Evolutionary conservation across 30 jellyfish, hydroid and myxozoan genomes (phyloP).

Genomic region (Aurelia aurita): DNA sequence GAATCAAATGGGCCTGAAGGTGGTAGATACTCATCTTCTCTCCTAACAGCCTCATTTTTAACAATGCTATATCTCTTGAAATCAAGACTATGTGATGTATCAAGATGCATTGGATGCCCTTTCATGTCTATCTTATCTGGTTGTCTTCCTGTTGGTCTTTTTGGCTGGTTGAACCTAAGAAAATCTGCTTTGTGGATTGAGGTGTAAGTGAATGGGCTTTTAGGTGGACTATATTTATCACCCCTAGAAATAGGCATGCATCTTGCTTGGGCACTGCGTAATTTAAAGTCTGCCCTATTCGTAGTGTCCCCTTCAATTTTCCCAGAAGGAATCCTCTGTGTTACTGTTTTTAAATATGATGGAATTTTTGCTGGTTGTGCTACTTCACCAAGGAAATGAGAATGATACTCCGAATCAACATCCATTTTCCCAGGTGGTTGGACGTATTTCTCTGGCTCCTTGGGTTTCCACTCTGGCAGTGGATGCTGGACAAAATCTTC

Average conservation of each 20-base stretch:
- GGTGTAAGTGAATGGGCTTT: conserved; percentile 65
- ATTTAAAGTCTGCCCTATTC: conserved; percentile 47
- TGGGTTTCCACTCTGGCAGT: conserved; percentile 21
- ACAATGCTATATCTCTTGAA: conserved; percentile 42
- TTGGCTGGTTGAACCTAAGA: conserved; percentile 55
- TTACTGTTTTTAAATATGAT: conserved; percentile 48
- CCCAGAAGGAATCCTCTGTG: conserved; percentile 67
- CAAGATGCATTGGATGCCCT: conserved; percentile 44
- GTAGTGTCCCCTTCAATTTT: conserved; percentile 46
- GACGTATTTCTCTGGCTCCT: conserved; percentile 52
- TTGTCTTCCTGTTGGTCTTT: conserved; percentile 55
- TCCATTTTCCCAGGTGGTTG: conserved; percentile 68
- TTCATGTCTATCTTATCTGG: conserved; percentile 62
- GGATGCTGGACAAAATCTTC: conserved; percentile 48
- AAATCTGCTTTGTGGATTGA: conserved; percentile 66
- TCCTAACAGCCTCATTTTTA: conserved; percentile 13
- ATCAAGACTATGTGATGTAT: conserved; percentile 51
- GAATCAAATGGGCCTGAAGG: conserved; percentile 65
- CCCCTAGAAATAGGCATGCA: conserved; percentile 29
- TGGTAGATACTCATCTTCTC: conserved; percentile 53
- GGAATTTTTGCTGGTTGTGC: conserved; percentile 68
- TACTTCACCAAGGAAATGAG: conserved; percentile 50
- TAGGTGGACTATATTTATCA: conserved; percentile 64
- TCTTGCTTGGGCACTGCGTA: conserved; percentile 27
- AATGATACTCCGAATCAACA: conserved; percentile 64